Base-by-base conservation (phyloP, 2,888 invertebrate genomes). In the Mechanitis messenoides region DNA sequence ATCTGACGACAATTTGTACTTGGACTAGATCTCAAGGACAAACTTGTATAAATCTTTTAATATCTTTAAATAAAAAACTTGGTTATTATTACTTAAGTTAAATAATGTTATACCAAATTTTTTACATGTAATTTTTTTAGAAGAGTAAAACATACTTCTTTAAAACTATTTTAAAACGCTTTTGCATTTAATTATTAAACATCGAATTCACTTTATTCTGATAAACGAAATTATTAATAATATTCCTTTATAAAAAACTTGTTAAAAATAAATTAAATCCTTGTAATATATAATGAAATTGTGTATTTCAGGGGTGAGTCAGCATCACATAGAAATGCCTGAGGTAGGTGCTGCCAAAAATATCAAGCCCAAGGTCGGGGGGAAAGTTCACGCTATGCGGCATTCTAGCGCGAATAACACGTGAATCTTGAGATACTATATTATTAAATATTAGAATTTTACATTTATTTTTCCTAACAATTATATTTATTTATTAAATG, bases 371-470 rank as follows among this genome's bases (percentile, higher is more conserved):
- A 78, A 80, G 79, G 79, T 75, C 76, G 73, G 64, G 65, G 20
- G 62, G 69, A 65, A 73, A 71, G 71, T 73, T 70, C 72, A 69
- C 72, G 68, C 73, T 72, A 74, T 78, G 74, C 75, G 71, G 72
- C 66, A 71, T 67, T 64, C 58, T 58, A 58, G 35, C 63, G 58
- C 55, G 57, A 58, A 57, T 50, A 31, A 31, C 31, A 42, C 42
- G 6, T 11, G 9, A 31, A 50, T 6, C 31, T 9, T 7, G 0
- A 31, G 11, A 50, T 50, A 50, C 3, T 2, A 31, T 50, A 28
- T 50, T 11, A 2, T 50, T 50, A 3, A 35, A 3, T 35, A 5
- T 31, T 20, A 31, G 7, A 2, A 31, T 7, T 50, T 50, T 50
- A 50, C 50, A 7, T 12, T 50, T 50, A 31, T 3, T 31, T 7